phyloP scores from a whole-genome alignment of 2,113 vertebrate species.

The Phrynocephalus versicolor region DNA sequence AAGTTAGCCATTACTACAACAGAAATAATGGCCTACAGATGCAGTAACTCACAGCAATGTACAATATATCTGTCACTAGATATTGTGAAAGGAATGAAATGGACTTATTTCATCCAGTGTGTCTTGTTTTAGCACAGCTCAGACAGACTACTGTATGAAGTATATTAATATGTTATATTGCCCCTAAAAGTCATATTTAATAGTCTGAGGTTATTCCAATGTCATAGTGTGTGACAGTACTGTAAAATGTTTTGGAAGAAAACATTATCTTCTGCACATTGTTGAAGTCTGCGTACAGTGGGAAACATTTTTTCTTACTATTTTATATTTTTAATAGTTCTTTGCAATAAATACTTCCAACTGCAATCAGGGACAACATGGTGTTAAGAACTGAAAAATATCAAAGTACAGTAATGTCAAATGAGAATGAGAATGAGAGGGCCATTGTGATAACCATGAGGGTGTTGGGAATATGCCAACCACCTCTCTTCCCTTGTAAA shows the following conservation, averaged over 20 bases:
- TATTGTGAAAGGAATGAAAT: constrained; percentile 13
- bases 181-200: neutral
- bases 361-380: neutral
- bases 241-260: neutral
- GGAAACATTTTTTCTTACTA: neutral
- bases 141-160: neutral
- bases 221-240: neutral
- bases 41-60: constrained; percentile 33
- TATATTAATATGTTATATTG: constrained; percentile 3
- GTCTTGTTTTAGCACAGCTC: constrained; percentile 5
- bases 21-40: constrained; percentile 21
- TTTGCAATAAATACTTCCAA: too few species aligned
- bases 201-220: constrained; percentile 15
- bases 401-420: too few species aligned
- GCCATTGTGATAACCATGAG: too few species aligned
- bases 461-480: neutral
- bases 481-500: neutral
- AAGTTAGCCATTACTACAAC: neutral
- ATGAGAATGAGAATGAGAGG: too few species aligned
- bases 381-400: neutral
- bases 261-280: neutral
- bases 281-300: neutral
- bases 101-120: constrained; percentile 15
- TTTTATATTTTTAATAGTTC: too few species aligned
- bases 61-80: neutral